Evolutionary conservation across 2,797 vertebrate genomes (phyloP).

Genomic region (Darevskia mixta): DNA sequence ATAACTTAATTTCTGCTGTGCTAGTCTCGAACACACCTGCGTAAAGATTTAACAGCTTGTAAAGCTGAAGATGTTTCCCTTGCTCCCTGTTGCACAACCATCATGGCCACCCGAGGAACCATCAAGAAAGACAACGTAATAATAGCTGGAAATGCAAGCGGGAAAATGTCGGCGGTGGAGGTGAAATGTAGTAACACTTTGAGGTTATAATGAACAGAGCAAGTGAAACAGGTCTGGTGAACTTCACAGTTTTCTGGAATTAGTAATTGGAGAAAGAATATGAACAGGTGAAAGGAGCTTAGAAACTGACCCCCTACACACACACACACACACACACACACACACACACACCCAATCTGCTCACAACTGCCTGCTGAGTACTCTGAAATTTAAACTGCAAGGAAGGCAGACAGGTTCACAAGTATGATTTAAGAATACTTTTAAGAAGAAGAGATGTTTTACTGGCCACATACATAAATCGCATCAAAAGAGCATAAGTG

Average conservation of each 20-base stretch:
- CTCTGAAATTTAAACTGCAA: conserved; percentile 37
- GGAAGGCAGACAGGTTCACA: conserved; percentile 32
- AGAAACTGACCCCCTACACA: not conserved
- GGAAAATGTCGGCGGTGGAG: conserved; percentile 48
- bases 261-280: conserved; percentile 5
- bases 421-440: conserved; percentile 19
- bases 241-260: conserved; percentile 13
- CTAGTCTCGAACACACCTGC: conserved; percentile 79
- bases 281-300: conserved; percentile 17
- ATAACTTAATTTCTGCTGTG: conserved; percentile 74
- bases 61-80: conserved; percentile 70
- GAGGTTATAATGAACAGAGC: conserved; percentile 19
- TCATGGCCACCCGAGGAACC: conserved; percentile 72
- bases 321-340: not conserved
- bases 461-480: not conserved
- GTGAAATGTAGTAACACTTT: conserved; percentile 55
- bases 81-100: conserved; percentile 69
- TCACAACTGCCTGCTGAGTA: not conserved
- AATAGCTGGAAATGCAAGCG: conserved; percentile 64
- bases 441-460: conserved; percentile 32
- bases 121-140: conserved; percentile 76
- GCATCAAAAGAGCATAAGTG: conserved; percentile 32
- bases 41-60: conserved; percentile 72
- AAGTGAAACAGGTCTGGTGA: conserved; percentile 14
- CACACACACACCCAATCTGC: not conserved